A percentile compares a stretch with the other conserved stretches of the same genome.
phyloP scores from a whole-genome alignment of 2,113 vertebrate genomes.

The Alosa alosa region DNA sequence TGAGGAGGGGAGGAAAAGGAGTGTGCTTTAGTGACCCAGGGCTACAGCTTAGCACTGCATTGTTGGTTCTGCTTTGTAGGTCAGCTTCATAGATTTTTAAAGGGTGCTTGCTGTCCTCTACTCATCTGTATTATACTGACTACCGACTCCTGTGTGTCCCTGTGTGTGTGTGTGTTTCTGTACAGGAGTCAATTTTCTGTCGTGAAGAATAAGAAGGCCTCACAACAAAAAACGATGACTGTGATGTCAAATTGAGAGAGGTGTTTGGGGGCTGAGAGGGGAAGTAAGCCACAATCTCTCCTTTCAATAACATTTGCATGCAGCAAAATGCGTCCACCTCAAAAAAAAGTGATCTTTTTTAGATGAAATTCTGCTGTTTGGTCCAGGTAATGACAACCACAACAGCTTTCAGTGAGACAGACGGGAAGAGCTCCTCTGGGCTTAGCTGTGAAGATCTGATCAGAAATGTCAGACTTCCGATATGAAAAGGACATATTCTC shows the following conservation, averaged over 20 bases:
- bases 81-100: background rate
- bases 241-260: background rate
- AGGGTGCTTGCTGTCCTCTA: background rate
- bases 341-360: background rate
- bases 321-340: background rate
- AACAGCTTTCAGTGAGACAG: background rate
- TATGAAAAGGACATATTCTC: constrained; percentile 7
- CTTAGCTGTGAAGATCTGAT: background rate
- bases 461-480: background rate
- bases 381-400: background rate
- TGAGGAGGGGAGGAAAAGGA: background rate
- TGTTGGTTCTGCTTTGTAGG: background rate
- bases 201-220: background rate
- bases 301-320: background rate
- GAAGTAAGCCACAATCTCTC: background rate
- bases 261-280: background rate
- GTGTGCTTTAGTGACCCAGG: background rate
- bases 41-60: background rate
- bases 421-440: background rate
- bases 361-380: background rate
- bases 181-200: background rate
- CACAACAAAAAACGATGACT: too few relatives aligned
- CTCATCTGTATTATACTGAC: background rate
- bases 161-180: background rate
- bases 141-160: background rate